These are phyloP conservation scores for Phrynocephalus forsythii DNA, from an alignment of 2,797 vertebrate species.

Conservation along the genomic window DNA sequence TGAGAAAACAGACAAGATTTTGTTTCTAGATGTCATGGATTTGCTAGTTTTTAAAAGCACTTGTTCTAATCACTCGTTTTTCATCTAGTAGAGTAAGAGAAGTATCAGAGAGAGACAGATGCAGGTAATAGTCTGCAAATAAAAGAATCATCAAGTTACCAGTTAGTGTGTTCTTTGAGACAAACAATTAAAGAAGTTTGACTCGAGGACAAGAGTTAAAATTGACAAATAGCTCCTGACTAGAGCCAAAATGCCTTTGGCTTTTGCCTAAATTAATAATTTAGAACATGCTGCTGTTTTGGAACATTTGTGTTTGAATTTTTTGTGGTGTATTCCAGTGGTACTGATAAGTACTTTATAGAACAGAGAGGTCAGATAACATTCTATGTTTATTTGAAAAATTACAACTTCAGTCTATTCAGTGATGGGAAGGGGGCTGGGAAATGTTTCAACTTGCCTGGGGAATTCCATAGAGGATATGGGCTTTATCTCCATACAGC, in stretches of 20 bases:
- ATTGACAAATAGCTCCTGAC: background rate
- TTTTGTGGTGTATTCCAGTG: background rate
- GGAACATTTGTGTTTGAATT: background rate
- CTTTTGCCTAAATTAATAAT: background rate
- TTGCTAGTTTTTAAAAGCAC: background rate
- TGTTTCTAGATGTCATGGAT: background rate
- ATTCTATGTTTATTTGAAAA: background rate
- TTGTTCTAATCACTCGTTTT: background rate
- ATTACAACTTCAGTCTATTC: background rate
- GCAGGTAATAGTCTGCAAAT: background rate
- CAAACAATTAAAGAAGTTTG: background rate
- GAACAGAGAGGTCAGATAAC: background rate
- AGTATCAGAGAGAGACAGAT: background rate
- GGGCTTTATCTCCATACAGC: background rate
- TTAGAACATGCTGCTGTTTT: background rate
- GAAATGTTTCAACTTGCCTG: background rate
- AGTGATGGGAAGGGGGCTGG: too few relatives aligned
- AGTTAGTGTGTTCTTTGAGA: background rate
- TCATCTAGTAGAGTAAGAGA: background rate
- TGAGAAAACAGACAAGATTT: constrained; percentile 1
- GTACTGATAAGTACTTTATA: background rate
- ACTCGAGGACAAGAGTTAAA: background rate
- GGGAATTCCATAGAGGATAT: constrained; percentile 42
- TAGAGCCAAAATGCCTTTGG: background rate
- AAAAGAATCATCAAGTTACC: background rate